Base-by-base conservation (phyloP, 2,797 vertebrate species). In the Pogonophryne albipinna region DNA sequence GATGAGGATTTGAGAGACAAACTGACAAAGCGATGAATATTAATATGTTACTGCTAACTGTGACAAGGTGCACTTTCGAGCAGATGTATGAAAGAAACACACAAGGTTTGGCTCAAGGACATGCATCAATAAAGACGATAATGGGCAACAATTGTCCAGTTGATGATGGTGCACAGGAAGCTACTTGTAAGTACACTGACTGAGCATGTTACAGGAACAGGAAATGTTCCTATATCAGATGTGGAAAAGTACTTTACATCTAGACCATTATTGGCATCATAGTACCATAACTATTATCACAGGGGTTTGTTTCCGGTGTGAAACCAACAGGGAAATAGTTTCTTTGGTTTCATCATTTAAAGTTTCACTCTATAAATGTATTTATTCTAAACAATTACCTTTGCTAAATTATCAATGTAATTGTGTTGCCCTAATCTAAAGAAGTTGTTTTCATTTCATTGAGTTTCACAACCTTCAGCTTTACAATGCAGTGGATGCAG, bases 1-100 rank as follows among this genome's bases (percentile, higher is more conserved):
- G 6, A 57, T 4, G 56, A 50, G 51, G 70, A 69, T 66, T n/a
- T 34, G 50, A 80, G 38, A 44, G 44, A 14, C 4, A 73, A 76
- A 31, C 64, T n/a, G 38, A 62, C 8, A 58, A 46, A 41, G 34
- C 34, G 8, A 38, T 38, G 34, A 38, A 16, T 55, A 16, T 15
- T 1, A 42, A 56, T 34, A n/a, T 58, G 27, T 58, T 0, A 57
- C 49, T 2, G 51, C 60, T 20, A 34, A 66, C 63, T 55, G 14
- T 10, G 52, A 58, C 2, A 0, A 11, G 16, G n/a, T 17, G 44
- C 41, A 38, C 51, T 42, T 53, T 69, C 17, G 27, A 46, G 17
- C 13, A 55, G 16, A 15, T 0, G 1, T 42, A 75, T n/a, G 31
- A 42, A 1, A 42, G 14, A 70, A 14, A 64, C 8, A n/a, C 38